Evolutionary conservation across 2,113 vertebrate species (phyloP).

Genomic region (Arothron firmamentum): DNA sequence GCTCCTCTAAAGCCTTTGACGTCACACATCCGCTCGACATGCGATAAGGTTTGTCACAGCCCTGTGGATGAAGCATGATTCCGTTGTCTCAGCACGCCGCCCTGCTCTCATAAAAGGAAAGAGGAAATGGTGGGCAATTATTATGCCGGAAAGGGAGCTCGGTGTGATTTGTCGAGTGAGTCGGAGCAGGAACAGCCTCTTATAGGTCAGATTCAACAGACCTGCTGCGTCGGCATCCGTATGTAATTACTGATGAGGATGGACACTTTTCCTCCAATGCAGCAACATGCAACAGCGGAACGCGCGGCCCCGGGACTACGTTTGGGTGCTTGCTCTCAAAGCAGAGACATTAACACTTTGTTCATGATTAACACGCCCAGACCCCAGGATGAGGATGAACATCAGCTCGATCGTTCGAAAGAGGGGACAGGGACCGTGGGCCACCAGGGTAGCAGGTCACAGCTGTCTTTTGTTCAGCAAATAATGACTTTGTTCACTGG

Average conservation of each 20-base stretch:
- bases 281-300: no score
- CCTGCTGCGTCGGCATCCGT: constrained; percentile 2
- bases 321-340: no score
- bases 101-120: constrained; percentile 10
- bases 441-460: no score
- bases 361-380: no score
- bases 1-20: neutral
- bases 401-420: no score
- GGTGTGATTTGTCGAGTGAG: constrained; percentile 1
- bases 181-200: neutral
- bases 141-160: neutral
- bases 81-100: neutral
- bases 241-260: neutral
- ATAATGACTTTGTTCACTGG: no score
- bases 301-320: no score
- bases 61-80: neutral
- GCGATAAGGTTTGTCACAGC: neutral
- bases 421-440: no score
- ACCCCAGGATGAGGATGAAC: no score
- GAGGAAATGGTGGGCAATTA: constrained; percentile 8
- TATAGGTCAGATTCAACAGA: neutral
- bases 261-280: no score
- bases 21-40: neutral
- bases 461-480: no score
- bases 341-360: no score